phyloP scores from a whole-genome alignment of 92 coral and sea anemone species.

The Parazoanthus atlanticus region DNA sequence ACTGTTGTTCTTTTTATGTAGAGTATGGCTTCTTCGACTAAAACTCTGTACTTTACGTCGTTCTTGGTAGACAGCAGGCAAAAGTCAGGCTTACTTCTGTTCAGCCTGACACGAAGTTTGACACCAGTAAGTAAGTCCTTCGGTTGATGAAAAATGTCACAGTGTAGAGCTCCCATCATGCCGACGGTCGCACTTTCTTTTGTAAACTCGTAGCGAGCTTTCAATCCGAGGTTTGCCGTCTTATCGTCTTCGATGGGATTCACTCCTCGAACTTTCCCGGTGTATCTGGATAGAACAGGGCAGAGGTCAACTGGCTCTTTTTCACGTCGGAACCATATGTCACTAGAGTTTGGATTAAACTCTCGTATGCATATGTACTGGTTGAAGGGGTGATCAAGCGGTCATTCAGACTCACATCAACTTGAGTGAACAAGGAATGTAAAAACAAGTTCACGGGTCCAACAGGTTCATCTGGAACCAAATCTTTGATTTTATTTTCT shows the following conservation, averaged over 20 bases:
- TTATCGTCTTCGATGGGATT: constrained; percentile 4
- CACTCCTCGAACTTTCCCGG: not conserved
- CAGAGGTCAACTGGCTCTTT: constrained; percentile 37
- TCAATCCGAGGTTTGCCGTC: constrained; percentile 16
- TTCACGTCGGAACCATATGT: constrained; percentile 51
- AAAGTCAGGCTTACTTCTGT: not conserved
- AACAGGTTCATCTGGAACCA: constrained; percentile 3
- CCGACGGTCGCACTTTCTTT: constrained; percentile 44
- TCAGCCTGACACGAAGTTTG: too few relatives aligned
- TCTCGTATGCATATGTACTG: constrained; percentile 6
- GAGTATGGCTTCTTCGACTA: not conserved
- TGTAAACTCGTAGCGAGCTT: constrained; percentile 45
- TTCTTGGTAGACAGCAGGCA: not conserved
- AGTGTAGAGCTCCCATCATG: constrained; percentile 50
- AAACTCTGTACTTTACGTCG: not conserved
- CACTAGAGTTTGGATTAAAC: constrained; percentile 31
- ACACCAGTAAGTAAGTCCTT: not conserved
- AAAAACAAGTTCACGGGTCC: constrained; percentile 48
- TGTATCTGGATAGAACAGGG: not conserved
- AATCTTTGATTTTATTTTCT: not conserved
- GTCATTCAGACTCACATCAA: constrained; percentile 47
- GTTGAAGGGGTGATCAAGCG: constrained; percentile 47
- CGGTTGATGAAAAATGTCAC: constrained; percentile 48
- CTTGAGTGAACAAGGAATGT: constrained; percentile 42
- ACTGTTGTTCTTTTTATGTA: not conserved